Evolutionary conservation across 2,113 vertebrate species (phyloP).

Genomic region (Trichechus manatus): DNA sequence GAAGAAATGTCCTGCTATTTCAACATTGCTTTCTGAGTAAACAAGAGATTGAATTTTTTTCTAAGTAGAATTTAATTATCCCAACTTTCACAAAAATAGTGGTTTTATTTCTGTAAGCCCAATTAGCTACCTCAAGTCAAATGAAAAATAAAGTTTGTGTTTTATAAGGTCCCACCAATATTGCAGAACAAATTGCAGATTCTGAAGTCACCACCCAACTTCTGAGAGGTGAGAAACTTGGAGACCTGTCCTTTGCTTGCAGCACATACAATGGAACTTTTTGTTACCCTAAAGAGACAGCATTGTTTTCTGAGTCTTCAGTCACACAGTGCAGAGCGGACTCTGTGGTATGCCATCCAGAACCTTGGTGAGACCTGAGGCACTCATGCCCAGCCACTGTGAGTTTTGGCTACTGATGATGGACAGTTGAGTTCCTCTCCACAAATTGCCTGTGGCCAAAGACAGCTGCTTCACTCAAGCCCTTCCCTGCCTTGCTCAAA

Average conservation of each 20-base stretch:
- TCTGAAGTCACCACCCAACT: not conserved
- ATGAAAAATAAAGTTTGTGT: not conserved
- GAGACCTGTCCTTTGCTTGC: not conserved
- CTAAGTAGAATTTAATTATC: not conserved
- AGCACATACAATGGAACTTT: not conserved
- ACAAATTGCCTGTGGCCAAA: not conserved
- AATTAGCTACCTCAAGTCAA: conserved; percentile 7
- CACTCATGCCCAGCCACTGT: not conserved
- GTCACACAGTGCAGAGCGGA: not conserved
- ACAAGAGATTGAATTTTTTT: not conserved
- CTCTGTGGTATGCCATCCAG: too few relatives aligned
- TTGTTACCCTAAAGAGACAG: not conserved
- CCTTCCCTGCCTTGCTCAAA: not conserved
- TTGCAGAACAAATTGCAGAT: not conserved
- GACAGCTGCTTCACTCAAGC: not conserved
- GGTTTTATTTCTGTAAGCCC: not conserved
- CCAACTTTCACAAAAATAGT: not conserved
- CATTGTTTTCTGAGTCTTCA: not conserved
- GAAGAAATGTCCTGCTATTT: not conserved
- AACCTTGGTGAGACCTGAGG: too few relatives aligned
- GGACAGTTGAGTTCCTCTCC: not conserved
- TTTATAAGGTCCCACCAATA: not conserved
- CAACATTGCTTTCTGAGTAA: not conserved
- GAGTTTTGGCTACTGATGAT: not conserved
- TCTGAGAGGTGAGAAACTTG: not conserved